Base-by-base conservation (phyloP, 2,888 invertebrate genomes). In the Dasysyrphus tricinctus region DNA sequence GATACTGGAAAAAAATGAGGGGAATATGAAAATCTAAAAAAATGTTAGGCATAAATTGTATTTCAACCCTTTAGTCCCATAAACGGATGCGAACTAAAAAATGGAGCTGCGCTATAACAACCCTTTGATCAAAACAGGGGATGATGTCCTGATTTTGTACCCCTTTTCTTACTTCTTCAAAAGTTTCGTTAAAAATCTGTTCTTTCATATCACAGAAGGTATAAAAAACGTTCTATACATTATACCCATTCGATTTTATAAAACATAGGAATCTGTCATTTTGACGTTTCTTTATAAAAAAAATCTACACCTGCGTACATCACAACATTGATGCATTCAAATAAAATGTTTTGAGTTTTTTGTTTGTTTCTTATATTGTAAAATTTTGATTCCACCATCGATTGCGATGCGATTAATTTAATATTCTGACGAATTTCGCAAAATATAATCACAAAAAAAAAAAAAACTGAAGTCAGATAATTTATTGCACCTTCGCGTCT, bases 401-500 rank as follows among this genome's bases (percentile, higher is more conserved):
- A 49, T 51, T 63, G 32, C 16, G 47, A 77, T 63, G 32, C 16
- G 54, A 77, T 11, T 74, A 81, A 80, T 80, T 73, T 77, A 81
- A 57, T 32, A 85, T 77, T 85, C 77, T 65, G 39, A 51, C 19
- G 42, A 82, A 78, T 24, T 59, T 72, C n/a, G n/a, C n/a, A n/a
- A n/a, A n/a, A n/a, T n/a, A n/a, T n/a, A n/a, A n/a, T 67, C 70
- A 24, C 32, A 70, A 39, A 63, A 74, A 57, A 69, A 47, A 8
- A n/a, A 44, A 44, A 12, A 51, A 67, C 42, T 51, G 32, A 54
- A 56, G 32, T 72, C 49, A 32, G 69, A 77, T 85, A 85, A 85
- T 85, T 85, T 85, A 85, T 85, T 85, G 81, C 81, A 73, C 77
- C 76, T 85, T 78, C 76, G 59, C 49, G 49, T 80, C 73, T 54